A percentile compares a stretch with the other conserved stretches of the same genome.
Conservation (phyloP, 2,113 vertebrate species). For the Muntiacus reevesi region DNA sequence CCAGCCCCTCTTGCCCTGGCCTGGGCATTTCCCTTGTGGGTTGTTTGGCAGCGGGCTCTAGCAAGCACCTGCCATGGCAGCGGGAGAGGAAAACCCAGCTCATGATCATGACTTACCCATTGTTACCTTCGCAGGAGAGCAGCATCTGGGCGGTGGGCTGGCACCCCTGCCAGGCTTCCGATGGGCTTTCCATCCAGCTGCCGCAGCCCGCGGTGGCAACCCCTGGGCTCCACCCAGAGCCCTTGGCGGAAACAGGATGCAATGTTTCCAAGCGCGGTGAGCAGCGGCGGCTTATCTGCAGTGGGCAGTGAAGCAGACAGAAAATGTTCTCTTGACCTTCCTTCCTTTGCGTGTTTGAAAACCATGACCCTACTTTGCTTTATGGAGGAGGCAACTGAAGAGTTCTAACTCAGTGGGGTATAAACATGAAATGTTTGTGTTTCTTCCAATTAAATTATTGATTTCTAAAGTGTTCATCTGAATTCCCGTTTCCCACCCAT, state of each 20-base stretch:
- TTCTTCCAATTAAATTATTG: neutral
- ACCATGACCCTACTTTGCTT: conserved; percentile 2
- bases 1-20: neutral
- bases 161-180: neutral
- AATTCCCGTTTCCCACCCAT: neutral
- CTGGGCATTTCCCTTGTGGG: neutral
- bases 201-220: neutral
- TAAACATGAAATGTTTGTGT: conserved; percentile 2
- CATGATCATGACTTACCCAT: neutral
- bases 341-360: conserved; percentile 65
- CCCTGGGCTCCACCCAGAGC: conserved; percentile 14
- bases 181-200: neutral
- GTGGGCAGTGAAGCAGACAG: conserved; percentile 47
- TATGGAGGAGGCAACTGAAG: neutral
- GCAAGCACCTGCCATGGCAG: neutral
- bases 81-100: neutral
- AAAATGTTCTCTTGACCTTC: conserved; percentile 58
- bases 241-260: conserved; percentile 62
- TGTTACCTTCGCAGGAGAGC: neutral
- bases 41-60: neutral
- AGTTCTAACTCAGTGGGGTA: neutral
- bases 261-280: neutral
- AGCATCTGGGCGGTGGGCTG: neutral
- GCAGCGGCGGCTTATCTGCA: conserved; percentile 55
- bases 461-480: neutral